Conservation (phyloP, 2,797 vertebrate genomes). For the Lycodopsis pacificus region DNA sequence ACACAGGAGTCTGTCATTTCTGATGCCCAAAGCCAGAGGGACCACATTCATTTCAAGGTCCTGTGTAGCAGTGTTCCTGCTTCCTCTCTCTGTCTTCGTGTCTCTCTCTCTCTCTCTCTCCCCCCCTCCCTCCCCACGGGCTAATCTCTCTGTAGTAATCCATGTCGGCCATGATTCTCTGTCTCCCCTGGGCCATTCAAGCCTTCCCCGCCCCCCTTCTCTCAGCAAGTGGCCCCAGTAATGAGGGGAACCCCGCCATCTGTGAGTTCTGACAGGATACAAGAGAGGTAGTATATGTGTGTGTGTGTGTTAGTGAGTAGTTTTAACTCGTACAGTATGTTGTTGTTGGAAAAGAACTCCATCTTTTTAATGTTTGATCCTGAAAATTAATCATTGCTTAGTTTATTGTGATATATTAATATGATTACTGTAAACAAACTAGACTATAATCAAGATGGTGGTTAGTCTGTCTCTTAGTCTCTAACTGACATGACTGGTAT, state of each 20-base stretch:
- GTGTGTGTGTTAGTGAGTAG: slow-evolving; percentile 3
- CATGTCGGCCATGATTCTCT: slow-evolving; percentile 77
- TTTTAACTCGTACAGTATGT: slow-evolving; percentile 33
- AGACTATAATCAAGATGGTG: background rate
- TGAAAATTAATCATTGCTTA: slow-evolving; percentile 1
- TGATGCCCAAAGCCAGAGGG: slow-evolving; percentile 76
- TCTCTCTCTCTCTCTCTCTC: slow-evolving; percentile 15
- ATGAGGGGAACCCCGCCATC: slow-evolving; percentile 84
- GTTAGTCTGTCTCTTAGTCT: background rate
- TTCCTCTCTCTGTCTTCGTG: slow-evolving; percentile 9
- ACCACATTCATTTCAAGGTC: slow-evolving; percentile 81
- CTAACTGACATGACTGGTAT: background rate
- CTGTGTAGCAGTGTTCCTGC: slow-evolving; percentile 55
- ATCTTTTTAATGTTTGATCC: background rate
- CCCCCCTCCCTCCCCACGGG: slow-evolving; percentile 47
- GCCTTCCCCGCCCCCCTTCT: slow-evolving; percentile 66
- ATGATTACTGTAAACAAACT: background rate
- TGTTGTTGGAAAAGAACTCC: slow-evolving; percentile 21
- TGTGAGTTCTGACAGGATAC: slow-evolving; percentile 75
- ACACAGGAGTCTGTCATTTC: slow-evolving; percentile 71
- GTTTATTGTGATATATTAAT: background rate
- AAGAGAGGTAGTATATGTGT: slow-evolving; percentile 28
- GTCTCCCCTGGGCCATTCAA: slow-evolving; percentile 77
- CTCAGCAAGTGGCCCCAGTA: slow-evolving; percentile 82
- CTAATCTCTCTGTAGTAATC: slow-evolving; percentile 86